Evolutionary conservation across 2,113 vertebrate species (phyloP), one percentile per base, ranked within the genome.

Genomic region (Willisornis vidua): DNA sequence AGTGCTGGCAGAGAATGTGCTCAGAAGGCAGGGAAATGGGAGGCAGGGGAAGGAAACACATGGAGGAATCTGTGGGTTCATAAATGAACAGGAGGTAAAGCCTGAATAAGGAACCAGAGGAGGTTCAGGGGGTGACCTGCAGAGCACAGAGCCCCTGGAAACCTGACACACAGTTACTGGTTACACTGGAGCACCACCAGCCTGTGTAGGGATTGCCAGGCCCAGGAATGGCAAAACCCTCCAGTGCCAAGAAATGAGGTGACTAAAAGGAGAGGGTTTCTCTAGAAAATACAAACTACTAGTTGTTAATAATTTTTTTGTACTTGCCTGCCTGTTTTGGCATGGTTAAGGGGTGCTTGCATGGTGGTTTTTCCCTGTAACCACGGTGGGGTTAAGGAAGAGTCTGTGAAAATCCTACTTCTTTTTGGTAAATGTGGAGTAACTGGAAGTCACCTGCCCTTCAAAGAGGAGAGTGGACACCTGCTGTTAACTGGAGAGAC

Each of bases 251-350:
- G 49, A 92, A 68, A 61, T 19, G 10, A 52, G 8, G 29, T 19
- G 41, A 11, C 54, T 93, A 2, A 61, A 73, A 26, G 7, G 3
- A 52, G 26, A 28, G 10, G 22, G 28, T 76, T 79, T 33, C 45
- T 66, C 65, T 31, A 85, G 54, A 14, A 75, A 75, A 41, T 14
- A 22, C 19, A 39, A 45, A 75, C 26, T 39, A 29, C 5, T 26
- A 2, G 1, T 10, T 91, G 62, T 5, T 33, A 57, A 33, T n/a
- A n/a, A n/a, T n/a, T 19, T 39, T 18, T 33, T 0, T 12, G 17
- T 55, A 11, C 12, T 71, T 83, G 43, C 66, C 88, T 65, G 75
- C 26, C 29, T 48, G 2, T 67, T 89, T 75, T 35, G 33, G 57
- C 67, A 4, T 25, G 57, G 8, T 51, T 23, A 17, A 43, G 54